Evolutionary conservation across 2,888 invertebrate genomes (phyloP).

Genomic region (Macropis europaea): DNA sequence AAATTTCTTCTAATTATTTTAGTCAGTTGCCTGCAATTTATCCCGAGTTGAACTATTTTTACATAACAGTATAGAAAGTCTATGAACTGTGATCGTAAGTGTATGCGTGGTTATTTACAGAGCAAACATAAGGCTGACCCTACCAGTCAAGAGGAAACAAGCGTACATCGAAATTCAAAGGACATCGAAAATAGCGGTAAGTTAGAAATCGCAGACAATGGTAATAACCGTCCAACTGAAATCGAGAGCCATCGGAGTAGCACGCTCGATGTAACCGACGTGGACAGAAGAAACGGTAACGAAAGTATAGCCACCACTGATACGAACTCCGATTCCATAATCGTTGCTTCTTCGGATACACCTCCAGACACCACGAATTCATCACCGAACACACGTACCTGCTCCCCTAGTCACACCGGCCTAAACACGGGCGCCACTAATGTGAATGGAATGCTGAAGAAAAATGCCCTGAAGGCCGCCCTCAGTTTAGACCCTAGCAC

Average conservation of each 20-base stretch:
- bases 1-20: too few relatives aligned
- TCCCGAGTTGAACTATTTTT: too few relatives aligned
- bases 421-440: conserved; percentile 63
- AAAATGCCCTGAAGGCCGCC: conserved; percentile 77
- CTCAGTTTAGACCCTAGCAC: conserved; percentile 79
- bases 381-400: conserved; percentile 74
- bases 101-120: conserved; percentile 20
- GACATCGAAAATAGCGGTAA: conserved; percentile 49
- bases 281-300: conserved; percentile 63
- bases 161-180: conserved; percentile 41
- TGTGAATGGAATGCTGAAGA: conserved; percentile 74
- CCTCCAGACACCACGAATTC: conserved; percentile 69
- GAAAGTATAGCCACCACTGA: conserved; percentile 72
- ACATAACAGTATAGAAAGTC: too few relatives aligned
- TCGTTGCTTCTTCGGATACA: conserved; percentile 61
- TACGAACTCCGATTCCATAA: conserved; percentile 70
- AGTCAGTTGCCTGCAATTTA: too few relatives aligned
- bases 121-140: background rate
- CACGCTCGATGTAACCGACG: conserved; percentile 25
- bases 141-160: conserved; percentile 3
- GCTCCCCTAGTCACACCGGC: conserved; percentile 71
- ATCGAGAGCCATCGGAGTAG: conserved; percentile 13
- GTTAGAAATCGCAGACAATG: conserved; percentile 36
- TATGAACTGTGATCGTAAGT: background rate
- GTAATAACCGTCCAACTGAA: conserved; percentile 51